Base-by-base conservation (phyloP, 2,797 vertebrate genomes). In the Odontamblyopus lacepedii region DNA sequence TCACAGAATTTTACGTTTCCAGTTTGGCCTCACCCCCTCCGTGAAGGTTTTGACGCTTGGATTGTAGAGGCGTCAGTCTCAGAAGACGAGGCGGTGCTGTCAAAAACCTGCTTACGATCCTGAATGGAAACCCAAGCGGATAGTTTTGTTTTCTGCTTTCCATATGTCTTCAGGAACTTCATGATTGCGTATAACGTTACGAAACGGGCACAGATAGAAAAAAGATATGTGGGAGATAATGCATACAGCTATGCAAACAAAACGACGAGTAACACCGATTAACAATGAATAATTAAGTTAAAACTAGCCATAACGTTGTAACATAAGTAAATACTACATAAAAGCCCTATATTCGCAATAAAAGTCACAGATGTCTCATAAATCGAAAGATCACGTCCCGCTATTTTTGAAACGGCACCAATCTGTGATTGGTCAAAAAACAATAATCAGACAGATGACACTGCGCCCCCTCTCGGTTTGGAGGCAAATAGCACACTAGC, bases 151-250 rank as follows among this genome's bases (percentile, higher is more conserved):
- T 5, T 84, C 8, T 77, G 77, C 70, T 78, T 93, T 0, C 92
- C 91, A 59, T 95, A 95, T 0, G 94, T 95, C 51, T 87, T 94
- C 19, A 95, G 1, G 71, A 69, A 84, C 78, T 91, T 85, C 86
- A 88, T 91, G 48, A 6, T 73, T 12, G 6, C 2, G 0, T 29
- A 60, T 15, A 30, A 16, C 5, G 57, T 12, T 57, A 13, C 8
- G 13, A 26, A 57, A 26, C 4, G 23, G 0, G 2, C 51, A 19
- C 19, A 6, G 41, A 44, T 44, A 13, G 41, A 12, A 44, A 12
- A 44, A 13, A 44, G 44, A 16, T 15, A 3, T 44, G 38, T 44
- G 19, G 7, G 6, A 8, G 7, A 55, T 8, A 4, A 55, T 0
- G 11, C 23, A 59, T 4, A 30, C 5, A 0, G 0, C 23, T 15